Percentiles rank a stretch among this genome's conserved stretches.
Evolutionary conservation across 2,888 invertebrate species (phyloP).

Genomic region (Trachelus tabidus): DNA sequence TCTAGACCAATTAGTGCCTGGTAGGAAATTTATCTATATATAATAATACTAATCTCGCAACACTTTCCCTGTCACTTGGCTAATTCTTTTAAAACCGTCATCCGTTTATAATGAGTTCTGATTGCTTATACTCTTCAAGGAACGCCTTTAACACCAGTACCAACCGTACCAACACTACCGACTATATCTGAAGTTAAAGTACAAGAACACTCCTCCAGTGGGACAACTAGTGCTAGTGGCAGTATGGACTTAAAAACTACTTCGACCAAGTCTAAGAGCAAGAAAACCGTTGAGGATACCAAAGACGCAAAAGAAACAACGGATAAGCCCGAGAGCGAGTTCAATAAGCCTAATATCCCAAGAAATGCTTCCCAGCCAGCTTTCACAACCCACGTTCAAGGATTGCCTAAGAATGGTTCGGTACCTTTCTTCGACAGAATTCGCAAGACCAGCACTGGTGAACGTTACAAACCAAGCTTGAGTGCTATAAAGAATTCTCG

Average conservation of each 20-base stretch:
- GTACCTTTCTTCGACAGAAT: constrained; percentile 91
- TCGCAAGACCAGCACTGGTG: constrained; percentile 84
- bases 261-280: constrained; percentile 53
- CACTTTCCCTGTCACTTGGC: neutral
- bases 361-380: constrained; percentile 91
- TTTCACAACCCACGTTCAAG: constrained; percentile 79
- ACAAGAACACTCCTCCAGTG: constrained; percentile 73
- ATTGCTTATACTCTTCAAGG: constrained; percentile 58
- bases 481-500: constrained; percentile 84
- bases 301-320: constrained; percentile 48
- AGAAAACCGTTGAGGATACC: constrained; percentile 62
- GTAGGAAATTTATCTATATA: constrained; percentile 49
- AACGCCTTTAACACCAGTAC: constrained; percentile 82
- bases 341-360: constrained; percentile 72
- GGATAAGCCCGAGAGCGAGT: constrained; percentile 58
- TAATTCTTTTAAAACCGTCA: constrained; percentile 23
- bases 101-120: constrained; percentile 27
- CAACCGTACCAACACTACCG: constrained; percentile 86
- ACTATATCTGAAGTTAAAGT: constrained; percentile 88
- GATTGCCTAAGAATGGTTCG: constrained; percentile 87
- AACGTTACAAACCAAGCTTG: constrained; percentile 85
- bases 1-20: constrained; percentile 82
- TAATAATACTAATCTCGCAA: neutral
- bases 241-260: constrained; percentile 60
- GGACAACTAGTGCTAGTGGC: constrained; percentile 68